Conservation (phyloP, 2,113 vertebrate species). For the Vombatus ursinus region DNA sequence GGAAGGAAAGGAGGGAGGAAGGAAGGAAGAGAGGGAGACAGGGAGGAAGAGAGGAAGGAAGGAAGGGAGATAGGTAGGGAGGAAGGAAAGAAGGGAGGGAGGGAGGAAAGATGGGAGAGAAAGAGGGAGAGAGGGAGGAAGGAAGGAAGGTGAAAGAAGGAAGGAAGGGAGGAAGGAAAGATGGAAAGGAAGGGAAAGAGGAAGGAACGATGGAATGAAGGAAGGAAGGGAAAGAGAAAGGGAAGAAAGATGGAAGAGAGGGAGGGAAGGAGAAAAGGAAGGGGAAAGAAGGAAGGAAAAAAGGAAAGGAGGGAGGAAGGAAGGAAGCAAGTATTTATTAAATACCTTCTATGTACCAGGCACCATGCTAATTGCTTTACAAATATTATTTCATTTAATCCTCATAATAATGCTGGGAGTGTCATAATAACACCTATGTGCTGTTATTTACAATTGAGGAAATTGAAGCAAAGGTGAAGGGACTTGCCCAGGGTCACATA, state of each 20-base stretch:
- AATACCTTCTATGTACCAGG: not conserved
- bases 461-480: not conserved
- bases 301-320: not conserved
- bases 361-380: not conserved
- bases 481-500: not conserved
- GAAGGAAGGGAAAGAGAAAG: constrained; percentile 43
- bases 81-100: not conserved
- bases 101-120: constrained; percentile 4
- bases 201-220: constrained; percentile 36
- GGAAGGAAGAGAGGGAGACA: no score
- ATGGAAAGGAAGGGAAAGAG: no score
- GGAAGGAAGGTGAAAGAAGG: no score
- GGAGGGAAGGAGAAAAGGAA: no score
- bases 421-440: no score
- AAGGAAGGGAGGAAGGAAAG: not conserved
- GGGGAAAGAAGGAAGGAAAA: no score
- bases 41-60: no score
- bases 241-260: not conserved
- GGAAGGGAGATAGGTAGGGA: accelerated
- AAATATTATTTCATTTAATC: not conserved
- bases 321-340: not conserved
- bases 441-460: not conserved
- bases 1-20: not conserved
- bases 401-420: not conserved
- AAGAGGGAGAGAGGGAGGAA: not conserved